Evolutionary conservation across 2,113 vertebrate species (phyloP).

Genomic region (Percopsis transmontana): DNA sequence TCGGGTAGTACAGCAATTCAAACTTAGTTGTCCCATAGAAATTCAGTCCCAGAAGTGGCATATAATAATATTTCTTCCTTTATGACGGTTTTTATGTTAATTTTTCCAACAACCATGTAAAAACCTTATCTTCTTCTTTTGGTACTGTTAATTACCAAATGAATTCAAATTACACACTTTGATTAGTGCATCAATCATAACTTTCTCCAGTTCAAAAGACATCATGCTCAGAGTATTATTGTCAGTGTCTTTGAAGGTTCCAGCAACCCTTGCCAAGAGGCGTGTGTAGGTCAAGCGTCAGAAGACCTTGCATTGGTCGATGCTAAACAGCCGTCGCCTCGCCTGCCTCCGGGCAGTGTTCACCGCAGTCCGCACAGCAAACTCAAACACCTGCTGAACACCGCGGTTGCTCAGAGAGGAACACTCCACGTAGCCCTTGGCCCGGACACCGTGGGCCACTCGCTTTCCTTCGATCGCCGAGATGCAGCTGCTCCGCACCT

Average conservation of each 20-base stretch:
- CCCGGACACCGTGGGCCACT: conserved; percentile 86
- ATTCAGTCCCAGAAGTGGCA: not conserved
- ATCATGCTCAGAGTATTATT: too few species aligned
- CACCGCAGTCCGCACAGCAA: conserved; percentile 87
- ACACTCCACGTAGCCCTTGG: conserved; percentile 95
- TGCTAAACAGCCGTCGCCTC: conserved; percentile 83
- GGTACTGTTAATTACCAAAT: too few species aligned
- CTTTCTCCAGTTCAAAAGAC: too few species aligned
- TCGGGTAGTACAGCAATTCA: not conserved
- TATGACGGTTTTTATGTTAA: not conserved
- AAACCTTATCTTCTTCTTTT: too few species aligned
- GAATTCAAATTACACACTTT: too few species aligned
- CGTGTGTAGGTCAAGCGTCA: conserved; percentile 60
- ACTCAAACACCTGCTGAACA: conserved; percentile 95
- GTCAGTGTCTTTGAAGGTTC: not conserved
- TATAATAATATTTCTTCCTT: not conserved
- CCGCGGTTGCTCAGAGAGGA: conserved; percentile 92
- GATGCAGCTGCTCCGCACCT: conserved; percentile 80
- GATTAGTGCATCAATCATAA: too few species aligned
- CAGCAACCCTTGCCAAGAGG: not conserved
- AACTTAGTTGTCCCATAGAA: not conserved
- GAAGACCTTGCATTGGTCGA: conserved; percentile 90
- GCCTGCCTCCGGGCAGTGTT: conserved; percentile 82
- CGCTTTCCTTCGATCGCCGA: conserved; percentile 80
- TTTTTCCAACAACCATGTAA: not conserved